phyloP scores from a whole-genome alignment of 2,888 invertebrate genomes.

The Athalia circularis region DNA sequence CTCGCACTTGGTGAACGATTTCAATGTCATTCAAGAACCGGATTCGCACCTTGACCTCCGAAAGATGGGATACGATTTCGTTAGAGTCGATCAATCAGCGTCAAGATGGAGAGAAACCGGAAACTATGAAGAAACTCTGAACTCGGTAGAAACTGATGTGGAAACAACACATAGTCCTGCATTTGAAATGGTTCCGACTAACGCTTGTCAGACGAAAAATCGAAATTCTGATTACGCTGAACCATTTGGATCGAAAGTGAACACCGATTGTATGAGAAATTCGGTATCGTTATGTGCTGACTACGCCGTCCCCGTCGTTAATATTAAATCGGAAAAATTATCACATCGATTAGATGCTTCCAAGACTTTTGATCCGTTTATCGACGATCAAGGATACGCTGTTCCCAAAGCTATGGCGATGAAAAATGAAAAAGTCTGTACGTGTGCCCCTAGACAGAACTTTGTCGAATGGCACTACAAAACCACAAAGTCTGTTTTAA shows the following conservation, averaged over 20 bases:
- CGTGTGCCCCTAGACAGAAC: conserved; percentile 39
- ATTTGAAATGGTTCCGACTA: background rate
- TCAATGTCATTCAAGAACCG: background rate
- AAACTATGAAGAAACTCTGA: background rate
- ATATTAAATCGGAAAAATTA: background rate
- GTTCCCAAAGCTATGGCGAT: conserved; percentile 15
- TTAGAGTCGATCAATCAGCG: background rate
- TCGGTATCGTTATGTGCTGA: background rate
- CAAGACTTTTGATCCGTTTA: conserved; percentile 18
- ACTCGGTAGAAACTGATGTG: background rate
- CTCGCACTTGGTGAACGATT: conserved; percentile 6
- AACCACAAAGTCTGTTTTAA: conserved; percentile 41
- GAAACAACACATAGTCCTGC: background rate
- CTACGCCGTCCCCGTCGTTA: background rate
- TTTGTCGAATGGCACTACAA: conserved; percentile 47
- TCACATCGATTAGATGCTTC: background rate
- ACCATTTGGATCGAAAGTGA: background rate
- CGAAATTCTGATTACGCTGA: background rate
- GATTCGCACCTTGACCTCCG: background rate
- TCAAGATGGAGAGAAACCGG: background rate
- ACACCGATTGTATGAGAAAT: background rate
- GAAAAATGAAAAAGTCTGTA: conserved; percentile 22
- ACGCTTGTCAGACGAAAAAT: background rate
- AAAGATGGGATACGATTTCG: background rate
- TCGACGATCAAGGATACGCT: conserved; percentile 45